Conservation (phyloP, 2,888 invertebrate genomes). For the Sarcophaga subvicina region DNA sequence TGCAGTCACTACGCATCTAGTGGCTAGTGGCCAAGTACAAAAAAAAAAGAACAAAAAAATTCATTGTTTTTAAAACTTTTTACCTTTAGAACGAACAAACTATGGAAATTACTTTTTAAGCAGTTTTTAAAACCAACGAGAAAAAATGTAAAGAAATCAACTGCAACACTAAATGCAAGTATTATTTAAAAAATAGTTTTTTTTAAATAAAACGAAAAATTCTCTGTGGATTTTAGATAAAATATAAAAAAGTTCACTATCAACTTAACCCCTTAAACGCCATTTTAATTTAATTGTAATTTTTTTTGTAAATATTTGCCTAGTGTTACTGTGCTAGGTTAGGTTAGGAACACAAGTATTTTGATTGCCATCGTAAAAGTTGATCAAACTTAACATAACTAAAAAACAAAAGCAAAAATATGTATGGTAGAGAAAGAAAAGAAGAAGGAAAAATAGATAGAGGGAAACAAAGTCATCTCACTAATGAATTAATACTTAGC, state of each 20-base stretch:
- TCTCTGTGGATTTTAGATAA: not conserved
- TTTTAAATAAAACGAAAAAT: not conserved
- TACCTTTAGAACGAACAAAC: conserved; percentile 15
- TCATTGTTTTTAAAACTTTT: too few species aligned
- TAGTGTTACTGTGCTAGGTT: too few species aligned
- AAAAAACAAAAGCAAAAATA: too few species aligned
- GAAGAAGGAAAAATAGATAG: too few species aligned
- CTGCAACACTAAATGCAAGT: not conserved
- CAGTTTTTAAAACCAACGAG: not conserved
- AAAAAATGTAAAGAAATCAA: not conserved
- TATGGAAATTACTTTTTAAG: conserved; percentile 53
- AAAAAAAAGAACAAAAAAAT: not conserved
- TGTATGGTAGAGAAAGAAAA: too few species aligned
- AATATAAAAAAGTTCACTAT: not conserved
- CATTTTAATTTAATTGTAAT: not conserved
- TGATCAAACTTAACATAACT: too few species aligned
- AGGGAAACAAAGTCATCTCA: too few species aligned
- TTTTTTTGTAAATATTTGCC: too few species aligned
- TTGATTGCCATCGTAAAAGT: too few species aligned
- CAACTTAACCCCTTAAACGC: conserved; percentile 7
- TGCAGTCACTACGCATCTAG: not conserved
- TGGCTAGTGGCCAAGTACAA: not conserved
- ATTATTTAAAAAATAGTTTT: not conserved
- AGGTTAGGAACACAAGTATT: too few species aligned
- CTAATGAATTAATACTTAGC: too few species aligned